Evolutionary conservation across 2,888 invertebrate species (phyloP), one percentile per base, ranked within the genome.

Genomic region (Hanleya hanleyi): DNA sequence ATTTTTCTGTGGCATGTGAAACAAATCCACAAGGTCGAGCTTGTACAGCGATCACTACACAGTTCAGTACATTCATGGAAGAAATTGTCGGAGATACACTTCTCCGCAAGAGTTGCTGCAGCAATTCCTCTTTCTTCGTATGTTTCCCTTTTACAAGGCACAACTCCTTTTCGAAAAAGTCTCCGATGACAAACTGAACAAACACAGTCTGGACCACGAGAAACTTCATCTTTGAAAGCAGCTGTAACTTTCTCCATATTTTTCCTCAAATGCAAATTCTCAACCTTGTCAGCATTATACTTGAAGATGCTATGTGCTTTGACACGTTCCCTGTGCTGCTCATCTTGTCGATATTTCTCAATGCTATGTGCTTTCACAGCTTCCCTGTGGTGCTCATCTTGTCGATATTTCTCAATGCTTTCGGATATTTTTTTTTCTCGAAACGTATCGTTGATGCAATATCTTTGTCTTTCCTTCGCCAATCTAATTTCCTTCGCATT

Each of bases 1-100:
- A 73, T 41, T 50, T 69, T 73, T 38, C 66, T 66, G 66, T 69
- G 73, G 37, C 73, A 73, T 37, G 69, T 73, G 57, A 33, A 50
- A 37, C 73, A 69, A 64, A 73, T 69, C 73, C 73, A 69, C 6
- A 38, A 29, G 1, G 9, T 41, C 18, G 41, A 41, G 18, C 9
- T 18, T 41, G 18, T 12, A 41, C 41, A 41, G 9, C 18, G 9
- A 9, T 41, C 18, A 9, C 18, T 9, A 18, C 41, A 7, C 37
- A 51, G 22, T 33, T 67, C 51, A 38, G 38, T 26, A 35, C 68
- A 72, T 18, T 32, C 33, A 61, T 61, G 68, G 18, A 68, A 22
- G 68, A 68, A 64, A 33, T 47, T 47, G 9, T 62, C 18, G 35
- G 62, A 41, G n/a, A 69, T 62, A 29, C 68, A 72, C 7, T 41